Conservation (phyloP, 2,888 invertebrate species). For the Sminthurides aquaticus region DNA sequence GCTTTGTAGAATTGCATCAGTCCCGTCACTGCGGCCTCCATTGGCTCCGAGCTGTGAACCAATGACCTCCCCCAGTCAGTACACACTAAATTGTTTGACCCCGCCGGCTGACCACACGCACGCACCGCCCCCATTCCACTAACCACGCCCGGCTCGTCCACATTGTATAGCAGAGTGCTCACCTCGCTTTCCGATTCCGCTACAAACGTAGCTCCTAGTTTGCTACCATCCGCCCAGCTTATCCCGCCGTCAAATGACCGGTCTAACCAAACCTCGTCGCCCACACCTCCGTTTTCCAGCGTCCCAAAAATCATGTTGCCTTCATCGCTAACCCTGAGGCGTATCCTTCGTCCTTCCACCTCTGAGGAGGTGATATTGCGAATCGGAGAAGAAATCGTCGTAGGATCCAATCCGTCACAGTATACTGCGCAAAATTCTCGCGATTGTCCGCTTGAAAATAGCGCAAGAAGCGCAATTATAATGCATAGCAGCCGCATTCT, state of each 20-base stretch:
- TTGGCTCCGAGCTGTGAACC: slow-evolving; percentile 14
- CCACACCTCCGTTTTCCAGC: slow-evolving; percentile 27
- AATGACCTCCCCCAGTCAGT: slow-evolving; percentile 35
- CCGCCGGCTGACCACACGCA: slow-evolving; percentile 23
- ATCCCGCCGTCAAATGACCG: slow-evolving; percentile 35
- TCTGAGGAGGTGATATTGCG: not conserved
- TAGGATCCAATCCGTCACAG: slow-evolving; percentile 33
- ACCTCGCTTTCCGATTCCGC: slow-evolving; percentile 7
- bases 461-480: no score
- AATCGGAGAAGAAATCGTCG: not conserved
- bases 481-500: no score
- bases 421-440: slow-evolving; percentile 28
- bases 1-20: slow-evolving; percentile 37
- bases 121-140: slow-evolving; percentile 31
- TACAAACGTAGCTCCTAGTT: slow-evolving; percentile 22
- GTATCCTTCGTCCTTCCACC: not conserved
- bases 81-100: slow-evolving; percentile 22
- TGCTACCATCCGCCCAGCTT: slow-evolving; percentile 24
- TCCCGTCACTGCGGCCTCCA: slow-evolving; percentile 36
- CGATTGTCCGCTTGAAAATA: not conserved
- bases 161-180: slow-evolving; percentile 30
- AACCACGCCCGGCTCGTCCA: slow-evolving; percentile 24
- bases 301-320: slow-evolving; percentile 29
- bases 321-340: slow-evolving; percentile 24
- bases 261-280: slow-evolving; percentile 36